Evolutionary conservation across 2,113 vertebrate genomes (phyloP).

Genomic region (Patagioenas fasciata): DNA sequence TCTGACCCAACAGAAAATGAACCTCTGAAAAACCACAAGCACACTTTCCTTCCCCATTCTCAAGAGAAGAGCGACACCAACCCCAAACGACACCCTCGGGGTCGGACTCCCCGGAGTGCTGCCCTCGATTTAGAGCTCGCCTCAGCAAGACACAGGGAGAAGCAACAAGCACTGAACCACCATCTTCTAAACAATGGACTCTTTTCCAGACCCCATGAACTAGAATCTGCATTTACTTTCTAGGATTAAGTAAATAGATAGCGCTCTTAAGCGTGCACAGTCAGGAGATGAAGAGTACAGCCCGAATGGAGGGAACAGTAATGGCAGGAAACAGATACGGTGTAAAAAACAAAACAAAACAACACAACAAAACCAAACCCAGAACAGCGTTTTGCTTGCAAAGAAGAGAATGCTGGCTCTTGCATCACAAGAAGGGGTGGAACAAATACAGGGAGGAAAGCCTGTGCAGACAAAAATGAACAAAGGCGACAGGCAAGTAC

Average conservation of each 20-base stretch:
- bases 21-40: neutral
- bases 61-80: neutral
- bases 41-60: neutral
- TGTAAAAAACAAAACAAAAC: neutral
- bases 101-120: neutral
- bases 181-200: neutral
- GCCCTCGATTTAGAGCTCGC: neutral
- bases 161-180: neutral
- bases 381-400: neutral
- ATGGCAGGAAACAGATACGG: neutral
- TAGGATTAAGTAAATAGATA: neutral
- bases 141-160: neutral
- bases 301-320: neutral
- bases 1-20: neutral
- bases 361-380: no score
- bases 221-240: neutral
- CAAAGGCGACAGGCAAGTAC: neutral
- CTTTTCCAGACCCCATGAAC: neutral
- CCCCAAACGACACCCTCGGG: neutral
- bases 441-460: neutral
- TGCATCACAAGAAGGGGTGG: neutral
- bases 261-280: neutral
- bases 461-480: neutral
- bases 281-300: neutral
- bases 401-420: neutral